Conservation (phyloP, 2,888 invertebrate species). For the Heliconius ismenius region DNA sequence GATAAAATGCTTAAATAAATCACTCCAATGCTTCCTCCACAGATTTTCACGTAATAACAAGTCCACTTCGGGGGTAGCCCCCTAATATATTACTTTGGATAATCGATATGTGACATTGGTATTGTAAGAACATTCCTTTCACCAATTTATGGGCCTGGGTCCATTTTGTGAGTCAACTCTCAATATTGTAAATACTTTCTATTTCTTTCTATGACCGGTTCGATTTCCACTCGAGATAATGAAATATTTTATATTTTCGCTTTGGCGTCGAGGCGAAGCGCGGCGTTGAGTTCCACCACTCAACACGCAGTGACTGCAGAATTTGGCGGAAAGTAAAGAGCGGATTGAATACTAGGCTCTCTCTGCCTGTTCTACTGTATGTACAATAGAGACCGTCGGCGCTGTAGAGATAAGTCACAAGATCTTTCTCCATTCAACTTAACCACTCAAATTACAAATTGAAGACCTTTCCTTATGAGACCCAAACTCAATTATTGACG, state of each 20-base stretch:
- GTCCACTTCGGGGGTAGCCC: constrained; percentile 47
- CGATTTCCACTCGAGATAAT: no score
- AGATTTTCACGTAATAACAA: constrained; percentile 66
- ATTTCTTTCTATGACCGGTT: no score
- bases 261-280: no score
- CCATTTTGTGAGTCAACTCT: constrained; percentile 3
- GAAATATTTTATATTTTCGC: no score
- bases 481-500: not conserved
- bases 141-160: constrained; percentile 15
- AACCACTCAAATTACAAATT: no score
- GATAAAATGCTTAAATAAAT: constrained; percentile 62
- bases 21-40: constrained; percentile 54
- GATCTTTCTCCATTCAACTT: no score
- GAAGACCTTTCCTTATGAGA: not conserved
- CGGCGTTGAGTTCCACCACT: no score
- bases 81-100: constrained; percentile 49
- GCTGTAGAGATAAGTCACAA: no score
- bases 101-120: constrained; percentile 46
- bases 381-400: not conserved
- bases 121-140: constrained; percentile 20
- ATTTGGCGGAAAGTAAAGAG: no score
- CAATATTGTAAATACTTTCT: constrained; percentile 1
- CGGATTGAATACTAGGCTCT: not conserved
- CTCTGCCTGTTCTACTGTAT: not conserved
- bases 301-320: no score